A percentile compares a stretch with the other conserved stretches of the same genome.
These are phyloP conservation scores for Tetrapedia diversipes DNA, from an alignment of 2,888 invertebrate genomes.

Conservation along the genomic window DNA sequence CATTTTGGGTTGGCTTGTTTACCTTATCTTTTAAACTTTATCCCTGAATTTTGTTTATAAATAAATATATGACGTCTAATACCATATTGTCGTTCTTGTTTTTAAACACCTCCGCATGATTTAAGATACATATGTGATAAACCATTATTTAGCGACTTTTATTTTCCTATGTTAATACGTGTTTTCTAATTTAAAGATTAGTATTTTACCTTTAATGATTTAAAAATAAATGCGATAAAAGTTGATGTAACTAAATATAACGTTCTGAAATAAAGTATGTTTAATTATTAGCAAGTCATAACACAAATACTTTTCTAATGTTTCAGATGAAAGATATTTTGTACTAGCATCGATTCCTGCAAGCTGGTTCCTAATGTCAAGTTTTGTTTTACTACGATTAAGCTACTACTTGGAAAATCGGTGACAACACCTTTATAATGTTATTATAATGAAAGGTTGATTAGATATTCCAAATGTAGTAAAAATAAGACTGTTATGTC, in stretches of 20 bases:
- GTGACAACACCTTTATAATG: constrained; percentile 71
- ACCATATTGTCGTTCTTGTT: background rate
- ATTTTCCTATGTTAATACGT: background rate
- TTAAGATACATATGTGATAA: background rate
- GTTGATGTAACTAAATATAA: background rate
- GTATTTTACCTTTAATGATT: background rate
- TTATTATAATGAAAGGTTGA: constrained; percentile 10
- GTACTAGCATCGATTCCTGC: constrained; percentile 92
- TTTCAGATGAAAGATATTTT: constrained; percentile 90
- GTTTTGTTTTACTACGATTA: constrained; percentile 84
- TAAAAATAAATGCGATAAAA: background rate
- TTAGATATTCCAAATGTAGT: constrained; percentile 53
- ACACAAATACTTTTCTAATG: constrained; percentile 73
- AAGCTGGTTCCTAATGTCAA: constrained; percentile 89
- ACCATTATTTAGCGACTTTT: background rate
- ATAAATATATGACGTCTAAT: background rate
- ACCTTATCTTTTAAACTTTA: background rate
- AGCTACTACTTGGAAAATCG: constrained; percentile 77
- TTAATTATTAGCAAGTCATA: background rate
- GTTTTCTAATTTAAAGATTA: background rate
- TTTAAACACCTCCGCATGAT: background rate
- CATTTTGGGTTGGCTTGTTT: background rate
- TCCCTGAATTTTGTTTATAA: background rate
- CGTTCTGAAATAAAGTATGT: background rate
- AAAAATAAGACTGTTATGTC: constrained; percentile 37